These are phyloP conservation scores for Apamea monoglypha DNA, from an alignment of 2,888 invertebrate species.

Conservation along the genomic window DNA sequence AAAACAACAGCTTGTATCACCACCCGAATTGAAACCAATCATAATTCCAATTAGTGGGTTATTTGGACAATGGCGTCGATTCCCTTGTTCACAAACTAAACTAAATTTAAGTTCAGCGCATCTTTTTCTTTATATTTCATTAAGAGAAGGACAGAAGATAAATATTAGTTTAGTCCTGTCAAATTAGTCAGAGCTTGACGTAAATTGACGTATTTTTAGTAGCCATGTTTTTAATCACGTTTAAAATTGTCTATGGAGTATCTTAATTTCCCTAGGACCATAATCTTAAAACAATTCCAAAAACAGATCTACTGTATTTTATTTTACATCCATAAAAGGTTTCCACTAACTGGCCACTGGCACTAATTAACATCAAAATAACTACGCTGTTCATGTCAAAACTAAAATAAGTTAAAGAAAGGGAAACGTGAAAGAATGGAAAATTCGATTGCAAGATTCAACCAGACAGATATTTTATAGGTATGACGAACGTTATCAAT, in stretches of 20 bases:
- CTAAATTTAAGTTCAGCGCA: no score
- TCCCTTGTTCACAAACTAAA: no score
- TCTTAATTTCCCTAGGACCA: no score
- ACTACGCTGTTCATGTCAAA: background rate
- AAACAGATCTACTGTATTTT: background rate
- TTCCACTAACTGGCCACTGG: background rate
- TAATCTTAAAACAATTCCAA: background rate
- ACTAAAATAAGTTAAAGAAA: background rate
- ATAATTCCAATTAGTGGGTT: conserved; percentile 6
- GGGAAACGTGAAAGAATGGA: no score
- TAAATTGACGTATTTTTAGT: no score
- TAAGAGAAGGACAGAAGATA: no score
- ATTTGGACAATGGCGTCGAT: no score
- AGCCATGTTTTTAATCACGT: no score
- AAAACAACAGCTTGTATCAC: background rate
- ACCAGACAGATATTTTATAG: background rate
- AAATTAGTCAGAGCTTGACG: no score
- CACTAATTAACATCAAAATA: background rate
- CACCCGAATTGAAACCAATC: conserved; percentile 20
- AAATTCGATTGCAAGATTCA: background rate
- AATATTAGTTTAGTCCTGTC: no score
- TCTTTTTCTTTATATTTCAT: no score
- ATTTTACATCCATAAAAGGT: background rate
- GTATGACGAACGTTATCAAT: background rate
- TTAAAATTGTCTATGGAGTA: no score